These are phyloP conservation scores for Pangasius larnaudii DNA, from an alignment of 2,797 vertebrate genomes.

Conservation along the genomic window DNA sequence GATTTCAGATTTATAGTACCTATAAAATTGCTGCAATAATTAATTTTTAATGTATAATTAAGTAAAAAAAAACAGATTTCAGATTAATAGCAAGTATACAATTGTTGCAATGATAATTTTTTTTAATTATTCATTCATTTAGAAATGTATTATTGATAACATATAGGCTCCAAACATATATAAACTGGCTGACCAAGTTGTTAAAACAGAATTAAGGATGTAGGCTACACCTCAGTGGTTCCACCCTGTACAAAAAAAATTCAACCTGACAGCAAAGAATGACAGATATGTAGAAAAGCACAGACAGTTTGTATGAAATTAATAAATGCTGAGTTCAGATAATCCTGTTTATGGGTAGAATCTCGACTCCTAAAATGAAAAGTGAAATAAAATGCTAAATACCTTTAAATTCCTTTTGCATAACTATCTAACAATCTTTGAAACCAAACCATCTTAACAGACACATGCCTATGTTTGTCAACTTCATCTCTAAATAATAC, in stretches of 20 bases:
- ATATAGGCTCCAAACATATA: neutral
- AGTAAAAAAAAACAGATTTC: neutral
- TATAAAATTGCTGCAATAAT: neutral
- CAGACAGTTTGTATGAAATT: neutral
- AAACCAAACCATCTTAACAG: neutral
- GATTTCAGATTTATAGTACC: neutral
- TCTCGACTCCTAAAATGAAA: neutral
- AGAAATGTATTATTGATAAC: neutral
- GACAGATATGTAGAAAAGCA: neutral
- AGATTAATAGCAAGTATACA: neutral
- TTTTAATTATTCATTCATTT: neutral
- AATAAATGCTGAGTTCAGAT: neutral
- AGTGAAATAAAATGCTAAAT: neutral
- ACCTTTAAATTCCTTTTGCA: neutral
- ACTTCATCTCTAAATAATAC: neutral
- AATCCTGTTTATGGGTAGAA: neutral
- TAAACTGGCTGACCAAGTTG: constrained; percentile 3
- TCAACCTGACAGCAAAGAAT: neutral
- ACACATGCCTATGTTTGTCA: neutral
- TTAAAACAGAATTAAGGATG: neutral
- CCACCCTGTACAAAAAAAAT: constrained; percentile 5
- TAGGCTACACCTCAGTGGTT: neutral
- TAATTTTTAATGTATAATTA: neutral
- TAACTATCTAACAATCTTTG: neutral
- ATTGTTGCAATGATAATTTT: neutral